Evolutionary conservation across 1,140 invertebrate species (phyloP).

Genomic region (Hetaerina americana): DNA sequence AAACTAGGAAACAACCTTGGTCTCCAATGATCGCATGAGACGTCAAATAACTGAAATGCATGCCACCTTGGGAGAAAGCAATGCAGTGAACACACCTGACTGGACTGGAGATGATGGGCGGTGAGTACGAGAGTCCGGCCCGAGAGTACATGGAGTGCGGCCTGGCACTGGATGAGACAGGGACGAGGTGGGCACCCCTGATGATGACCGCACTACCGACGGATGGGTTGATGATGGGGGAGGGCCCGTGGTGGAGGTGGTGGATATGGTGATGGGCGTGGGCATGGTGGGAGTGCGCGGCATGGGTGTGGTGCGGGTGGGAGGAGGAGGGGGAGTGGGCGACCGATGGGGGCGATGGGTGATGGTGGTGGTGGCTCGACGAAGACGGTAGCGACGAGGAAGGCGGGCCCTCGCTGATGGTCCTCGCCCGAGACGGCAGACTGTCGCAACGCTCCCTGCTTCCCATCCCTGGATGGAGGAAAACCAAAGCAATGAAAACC

Average conservation of each 20-base stretch:
- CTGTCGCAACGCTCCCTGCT: constrained; percentile 63
- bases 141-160: constrained; percentile 42
- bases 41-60: no score
- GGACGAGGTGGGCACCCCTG: constrained; percentile 7
- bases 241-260: background rate
- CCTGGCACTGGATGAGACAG: constrained; percentile 22
- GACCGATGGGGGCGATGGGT: constrained; percentile 8
- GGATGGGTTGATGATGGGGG: no score
- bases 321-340: constrained; percentile 19
- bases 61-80: no score
- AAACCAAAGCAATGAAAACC: no score
- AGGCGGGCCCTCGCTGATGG: constrained; percentile 38
- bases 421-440: constrained; percentile 53
- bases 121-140: constrained; percentile 43
- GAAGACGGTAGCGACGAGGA: constrained; percentile 19
- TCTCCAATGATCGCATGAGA: no score
- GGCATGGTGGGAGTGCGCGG: background rate
- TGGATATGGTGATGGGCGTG: background rate
- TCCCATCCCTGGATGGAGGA: constrained; percentile 16
- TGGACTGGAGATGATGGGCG: constrained; percentile 45
- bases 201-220: no score
- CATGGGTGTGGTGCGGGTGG: constrained; percentile 9
- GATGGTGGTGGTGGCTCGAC: no score
- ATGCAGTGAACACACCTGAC: no score
- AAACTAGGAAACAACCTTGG: no score